Evolutionary conservation across 2,113 vertebrate genomes (phyloP), one percentile per base, ranked within the genome.

Genomic region (Syrmaticus mikado): DNA sequence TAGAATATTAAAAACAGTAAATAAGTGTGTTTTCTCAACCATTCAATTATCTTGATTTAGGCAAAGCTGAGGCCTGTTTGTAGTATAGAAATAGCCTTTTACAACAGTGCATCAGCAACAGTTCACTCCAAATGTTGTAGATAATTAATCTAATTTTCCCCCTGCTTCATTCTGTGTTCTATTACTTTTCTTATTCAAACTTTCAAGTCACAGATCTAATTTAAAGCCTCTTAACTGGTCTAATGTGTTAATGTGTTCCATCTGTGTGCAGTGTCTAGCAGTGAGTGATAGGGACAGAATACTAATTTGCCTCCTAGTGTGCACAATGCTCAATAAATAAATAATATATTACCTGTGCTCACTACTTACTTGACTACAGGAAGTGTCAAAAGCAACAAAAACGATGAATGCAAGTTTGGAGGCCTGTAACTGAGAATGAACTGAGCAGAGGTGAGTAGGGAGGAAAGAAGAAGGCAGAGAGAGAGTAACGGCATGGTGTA

Each of bases 151-250:
- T 97, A 94, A 96, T 97, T 97, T 97, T 96, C 95, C 93, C 73
- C 77, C 84, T 97, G 94, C 96, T 98, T 98, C 92, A 94, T 97
- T 98, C 97, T 98, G 95, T 97, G 90, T 98, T 97, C 96, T 96
- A 96, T 98, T 98, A 97, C 93, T 96, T 98, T 98, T 97, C 97
- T 98, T 98, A 98, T 98, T 98, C 97, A 98, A 98, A 98, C 97
- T 97, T 97, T 96, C 97, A 98, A 97, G 97, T 97, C 98, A 98
- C 97, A 98, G 98, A 98, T 98, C 97, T 98, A 97, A 98, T 98
- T 98, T 97, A 97, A 97, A 98, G 96, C 93, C 93, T 95, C 97
- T 97, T 97, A 98, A 98, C 94, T 97, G 94, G 88, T 96, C 95
- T 97, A 97, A 98, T 89, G 70, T 95, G 96, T 96, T 97, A 98